Evolutionary conservation across 2,888 invertebrate genomes (phyloP), one percentile per base, ranked within the genome.

Genomic region (Creontiades dilutus): DNA sequence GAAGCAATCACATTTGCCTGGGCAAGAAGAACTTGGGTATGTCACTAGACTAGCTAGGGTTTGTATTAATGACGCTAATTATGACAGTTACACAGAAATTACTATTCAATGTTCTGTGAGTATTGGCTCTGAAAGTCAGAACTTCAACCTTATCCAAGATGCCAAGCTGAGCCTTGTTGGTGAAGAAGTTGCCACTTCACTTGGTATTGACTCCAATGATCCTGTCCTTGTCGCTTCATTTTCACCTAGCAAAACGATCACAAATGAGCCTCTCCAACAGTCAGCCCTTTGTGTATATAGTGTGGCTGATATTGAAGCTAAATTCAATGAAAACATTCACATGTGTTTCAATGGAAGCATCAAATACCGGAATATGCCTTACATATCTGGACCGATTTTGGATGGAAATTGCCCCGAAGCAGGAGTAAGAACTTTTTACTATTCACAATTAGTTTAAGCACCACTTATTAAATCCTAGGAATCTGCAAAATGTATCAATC

Each of bases 291-390:
- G 99, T 94, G 95, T 98, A 81, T 99, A 97, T 94, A 97, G 98
- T 90, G 94, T 99, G 91, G 96, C 96, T 92, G 97, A 97, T 92
- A 97, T 99, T 92, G 97, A 98, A 93, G 96, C 96, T 92, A 97
- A 97, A 93, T 99, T 99, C 93, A 97, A 97, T 93, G 97, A 98
- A 93, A 99, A 99, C 94, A 98, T 99, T 92, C 98, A 98, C 93
- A 97, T 98, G 96, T 99, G 99, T 94, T 99, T 99, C 93, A 97
- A 98, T 93, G 99, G 99, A 52, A 97, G 97, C 92, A 97, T 97
- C 92, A 97, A 97, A 93, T 97, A 98, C 93, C 96, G 99, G 82
- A 98, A 97, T 93, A 96, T 97, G 96, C 98, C 96, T 27, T 98
- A 97, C 93, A 96, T 97, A 93, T 98, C 97, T 91, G 97, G 97